Base-by-base conservation (phyloP, 2,113 vertebrate species). In the Himantopus leucocephalus region DNA sequence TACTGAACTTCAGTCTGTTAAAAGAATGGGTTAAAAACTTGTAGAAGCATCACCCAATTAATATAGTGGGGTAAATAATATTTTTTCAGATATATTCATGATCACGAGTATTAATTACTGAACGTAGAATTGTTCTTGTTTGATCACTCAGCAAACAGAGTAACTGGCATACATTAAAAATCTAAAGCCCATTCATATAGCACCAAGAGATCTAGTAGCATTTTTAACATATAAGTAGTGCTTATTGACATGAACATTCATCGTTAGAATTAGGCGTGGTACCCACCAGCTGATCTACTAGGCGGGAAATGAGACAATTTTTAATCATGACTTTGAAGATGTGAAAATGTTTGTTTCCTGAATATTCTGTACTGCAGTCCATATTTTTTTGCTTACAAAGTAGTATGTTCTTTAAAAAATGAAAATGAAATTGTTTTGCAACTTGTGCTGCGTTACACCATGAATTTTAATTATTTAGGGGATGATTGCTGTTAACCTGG, bases 221-320 rank as follows among this genome's bases (percentile, higher is more conserved):
- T 98, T 87, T 99, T 98, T 99, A 97, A 97, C 98, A 97, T 98
- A 96, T 98, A 98, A 98, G 98, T 98, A 98, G 96, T 98, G 96
- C 97, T 98, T 98, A 97, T 94, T 98, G 98, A 98, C 98, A 91
- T 96, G 98, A 98, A 98, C 97, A 92, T 97, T 98, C 98, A 97
- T 99, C 98, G 98, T 99, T 98, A 99, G 98, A 99, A 98, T 98
- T 98, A 98, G 98, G 98, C 97, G 75, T 97, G 97, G 81, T 97
- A 98, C 98, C 98, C 98, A 98, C 97, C 97, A 98, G 96, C 98
- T 97, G 97, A 98, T 98, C 94, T 97, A 98, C 93, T 98, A 97
- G 98, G 98, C 98, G 98, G 98, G 98, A 98, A 98, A 98, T 97
- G 93, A 97, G 97, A 97, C 97, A 98, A 95, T 98, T 98, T 98